phyloP scores from a whole-genome alignment of 2,888 invertebrate genomes.

The Emmelina monodactyla region DNA sequence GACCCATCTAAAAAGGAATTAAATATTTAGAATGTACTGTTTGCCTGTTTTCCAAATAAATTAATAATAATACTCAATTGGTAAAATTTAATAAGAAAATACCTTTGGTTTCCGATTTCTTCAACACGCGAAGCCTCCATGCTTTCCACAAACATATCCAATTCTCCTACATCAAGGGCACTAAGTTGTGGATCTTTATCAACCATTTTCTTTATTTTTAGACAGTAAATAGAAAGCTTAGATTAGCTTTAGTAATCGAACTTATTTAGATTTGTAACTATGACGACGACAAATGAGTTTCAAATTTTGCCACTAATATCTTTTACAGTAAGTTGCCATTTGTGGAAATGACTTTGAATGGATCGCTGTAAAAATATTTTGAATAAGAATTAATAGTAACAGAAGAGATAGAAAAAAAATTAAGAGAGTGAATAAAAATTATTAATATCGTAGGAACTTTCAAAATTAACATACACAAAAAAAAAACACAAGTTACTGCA shows the following conservation, averaged over 20 bases:
- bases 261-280: neutral
- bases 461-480: conserved; percentile 3
- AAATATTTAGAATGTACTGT: conserved; percentile 71
- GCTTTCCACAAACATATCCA: conserved; percentile 77
- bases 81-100: conserved; percentile 5
- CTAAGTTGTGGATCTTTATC: conserved; percentile 51
- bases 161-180: conserved; percentile 72
- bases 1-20: conserved; percentile 71
- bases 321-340: too few species aligned
- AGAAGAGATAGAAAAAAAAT: too few species aligned
- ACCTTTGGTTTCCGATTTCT: conserved; percentile 70
- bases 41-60: conserved; percentile 76
- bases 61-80: neutral
- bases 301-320: neutral
- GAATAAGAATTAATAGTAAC: too few species aligned
- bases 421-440: neutral
- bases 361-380: too few species aligned
- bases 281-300: too few species aligned
- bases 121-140: conserved; percentile 72
- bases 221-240: too few species aligned
- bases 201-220: conserved; percentile 40
- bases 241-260: too few species aligned
- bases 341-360: too few species aligned
- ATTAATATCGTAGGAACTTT: neutral
- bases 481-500: too few species aligned